Evolutionary conservation across 2,888 invertebrate species (phyloP), one percentile per base, ranked within the genome.

Genomic region (Caenorhabditis parvicauda): DNA sequence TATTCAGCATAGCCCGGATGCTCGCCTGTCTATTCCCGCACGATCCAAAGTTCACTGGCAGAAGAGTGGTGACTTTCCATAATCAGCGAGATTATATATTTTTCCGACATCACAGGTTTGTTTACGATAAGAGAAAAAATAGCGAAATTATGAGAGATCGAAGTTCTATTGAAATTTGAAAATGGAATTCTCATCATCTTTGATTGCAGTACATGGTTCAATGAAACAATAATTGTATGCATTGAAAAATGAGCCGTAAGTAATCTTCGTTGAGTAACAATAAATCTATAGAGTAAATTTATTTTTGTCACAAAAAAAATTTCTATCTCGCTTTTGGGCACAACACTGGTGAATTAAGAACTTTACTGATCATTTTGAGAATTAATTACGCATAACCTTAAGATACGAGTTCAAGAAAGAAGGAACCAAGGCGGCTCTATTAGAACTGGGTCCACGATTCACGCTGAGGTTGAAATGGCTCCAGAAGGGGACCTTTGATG

Each of bases 41-140:
- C 82, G 89, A 91, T 82, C 96, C 98, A 0, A 89, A 98, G 83
- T 99, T 94, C 83, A 88, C 88, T 67, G 96, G 96, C 0, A 86
- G 93, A 3, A 86, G 95, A 62, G 92, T 89, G 0, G 92, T 93
- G 62, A 95, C 96, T 28, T 95, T 99, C 82, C 98, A 99, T 83
- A 98, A 99, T 84, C 98, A 99, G 83, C 86, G 98, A 59, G 98
- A 99, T 85, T 98, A 90, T 82, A 91, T 98, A 75, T 98, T 99
- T 85, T 95, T 99, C 82, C 87, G 98, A 55, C 95, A 98, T 83
- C 95, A 98, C 83, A 88, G 93, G 88, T 90, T 77, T 22, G 39
- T 22, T 48, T 21, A 17, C n/a, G n/a, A n/a, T n/a, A n/a, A n/a
- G 25, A n/a, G n/a, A n/a, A n/a, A n/a, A n/a, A n/a, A n/a, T n/a